Evolutionary conservation across 2,888 invertebrate genomes (phyloP).

Genomic region (Drosophila trichaetosa): DNA sequence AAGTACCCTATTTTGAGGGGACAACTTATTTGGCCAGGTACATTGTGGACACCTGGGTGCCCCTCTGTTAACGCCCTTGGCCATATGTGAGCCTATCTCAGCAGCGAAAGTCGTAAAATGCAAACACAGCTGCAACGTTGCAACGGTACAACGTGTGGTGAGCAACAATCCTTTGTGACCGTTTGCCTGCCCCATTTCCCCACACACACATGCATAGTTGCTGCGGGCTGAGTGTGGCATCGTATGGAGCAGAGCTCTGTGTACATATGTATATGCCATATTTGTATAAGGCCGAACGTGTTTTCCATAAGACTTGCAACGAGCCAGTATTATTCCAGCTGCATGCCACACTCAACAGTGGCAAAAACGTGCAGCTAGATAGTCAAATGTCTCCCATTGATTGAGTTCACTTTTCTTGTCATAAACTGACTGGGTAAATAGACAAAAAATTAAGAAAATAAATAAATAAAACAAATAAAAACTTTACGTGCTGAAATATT

Average conservation of each 20-base stretch:
- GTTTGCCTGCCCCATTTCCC: constrained; percentile 6
- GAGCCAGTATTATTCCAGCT: constrained; percentile 28
- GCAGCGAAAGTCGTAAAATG: constrained; percentile 53
- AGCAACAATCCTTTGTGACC: constrained; percentile 37
- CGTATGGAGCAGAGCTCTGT: background rate
- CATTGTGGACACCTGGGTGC: no score
- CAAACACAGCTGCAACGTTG: constrained; percentile 46
- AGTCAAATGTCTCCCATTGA: constrained; percentile 8
- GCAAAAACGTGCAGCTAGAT: background rate
- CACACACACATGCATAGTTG: constrained; percentile 15
- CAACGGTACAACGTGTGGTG: constrained; percentile 8
- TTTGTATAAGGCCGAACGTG: constrained; percentile 19
- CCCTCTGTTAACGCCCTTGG: background rate
- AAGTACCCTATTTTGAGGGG: no score
- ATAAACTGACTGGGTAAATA: background rate
- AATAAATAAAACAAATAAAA: background rate
- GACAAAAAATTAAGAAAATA: background rate
- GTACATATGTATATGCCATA: constrained; percentile 1
- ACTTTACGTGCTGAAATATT: background rate
- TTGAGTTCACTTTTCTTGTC: background rate
- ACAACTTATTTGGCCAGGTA: no score
- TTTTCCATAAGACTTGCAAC: constrained; percentile 13
- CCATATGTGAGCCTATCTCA: background rate
- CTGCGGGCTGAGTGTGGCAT: constrained; percentile 4
- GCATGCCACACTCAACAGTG: constrained; percentile 1